Percentiles rank a stretch among this genome's conserved stretches.
Evolutionary conservation across 2,797 vertebrate genomes (phyloP).

Genomic region (Arremon brunneinucha): DNA sequence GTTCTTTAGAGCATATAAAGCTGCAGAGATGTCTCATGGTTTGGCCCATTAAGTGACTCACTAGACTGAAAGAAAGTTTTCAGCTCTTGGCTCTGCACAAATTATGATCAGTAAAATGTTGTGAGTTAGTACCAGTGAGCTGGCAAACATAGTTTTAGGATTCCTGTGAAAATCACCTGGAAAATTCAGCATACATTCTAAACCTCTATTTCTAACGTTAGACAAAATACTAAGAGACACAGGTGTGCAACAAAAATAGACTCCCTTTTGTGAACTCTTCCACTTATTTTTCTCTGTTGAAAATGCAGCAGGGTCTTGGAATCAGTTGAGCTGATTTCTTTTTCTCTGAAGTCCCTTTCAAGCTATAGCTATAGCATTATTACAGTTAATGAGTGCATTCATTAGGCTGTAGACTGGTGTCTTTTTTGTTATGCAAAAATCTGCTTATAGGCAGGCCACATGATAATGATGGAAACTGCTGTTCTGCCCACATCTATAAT

Average conservation of each 20-base stretch:
- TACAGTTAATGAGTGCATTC: slow-evolving; percentile 64
- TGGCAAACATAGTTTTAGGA: not conserved
- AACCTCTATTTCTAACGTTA: not conserved
- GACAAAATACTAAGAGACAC: not conserved
- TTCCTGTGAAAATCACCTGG: not conserved
- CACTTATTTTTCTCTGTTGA: not conserved
- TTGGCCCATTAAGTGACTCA: not conserved
- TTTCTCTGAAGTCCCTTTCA: not conserved
- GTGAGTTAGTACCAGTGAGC: not conserved
- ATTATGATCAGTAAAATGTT: not conserved
- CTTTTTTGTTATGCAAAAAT: slow-evolving; percentile 52
- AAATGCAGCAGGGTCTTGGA: not conserved
- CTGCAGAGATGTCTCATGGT: not conserved
- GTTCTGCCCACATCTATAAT: slow-evolving; percentile 49
- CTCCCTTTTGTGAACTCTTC: not conserved
- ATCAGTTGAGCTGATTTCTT: not conserved
- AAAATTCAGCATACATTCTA: not conserved
- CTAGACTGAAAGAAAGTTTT: not conserved
- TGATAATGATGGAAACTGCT: slow-evolving; percentile 65
- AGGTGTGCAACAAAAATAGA: not conserved
- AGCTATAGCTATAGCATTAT: slow-evolving; percentile 11
- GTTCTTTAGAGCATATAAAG: not conserved
- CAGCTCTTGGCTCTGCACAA: not conserved
- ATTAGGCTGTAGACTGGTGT: slow-evolving; percentile 27
- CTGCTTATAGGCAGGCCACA: slow-evolving; percentile 41